Evolutionary conservation across 2,888 invertebrate species (phyloP).

Genomic region (Phengaris arion): DNA sequence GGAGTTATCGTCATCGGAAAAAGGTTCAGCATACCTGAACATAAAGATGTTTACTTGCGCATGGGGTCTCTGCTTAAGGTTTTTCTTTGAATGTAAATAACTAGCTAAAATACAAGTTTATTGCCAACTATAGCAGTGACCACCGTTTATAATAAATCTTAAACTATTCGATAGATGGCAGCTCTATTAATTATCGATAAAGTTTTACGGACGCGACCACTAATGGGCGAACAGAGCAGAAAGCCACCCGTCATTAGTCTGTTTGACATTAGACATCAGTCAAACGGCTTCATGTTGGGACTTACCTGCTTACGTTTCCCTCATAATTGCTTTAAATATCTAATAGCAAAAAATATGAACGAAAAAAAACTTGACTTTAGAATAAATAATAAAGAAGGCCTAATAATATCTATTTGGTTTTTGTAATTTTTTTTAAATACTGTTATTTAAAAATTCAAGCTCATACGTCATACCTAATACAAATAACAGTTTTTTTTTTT

Average conservation of each 20-base stretch:
- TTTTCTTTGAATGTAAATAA: no score
- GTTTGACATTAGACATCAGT: constrained; percentile 75
- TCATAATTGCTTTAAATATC: constrained; percentile 1
- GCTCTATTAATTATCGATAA: constrained; percentile 49
- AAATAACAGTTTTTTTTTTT: no score
- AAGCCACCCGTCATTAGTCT: constrained; percentile 73
- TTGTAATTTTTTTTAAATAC: no score
- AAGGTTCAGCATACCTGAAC: no score
- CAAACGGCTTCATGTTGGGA: constrained; percentile 55
- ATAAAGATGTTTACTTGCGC: no score
- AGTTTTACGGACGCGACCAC: constrained; percentile 46
- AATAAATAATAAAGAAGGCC: no score
- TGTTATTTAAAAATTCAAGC: no score
- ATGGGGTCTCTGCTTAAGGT: no score
- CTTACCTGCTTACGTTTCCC: constrained; percentile 42
- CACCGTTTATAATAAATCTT: constrained; percentile 28
- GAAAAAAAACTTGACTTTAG: not conserved
- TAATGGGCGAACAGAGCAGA: constrained; percentile 70
- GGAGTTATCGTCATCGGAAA: not conserved
- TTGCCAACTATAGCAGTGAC: not conserved
- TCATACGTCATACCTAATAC: no score
- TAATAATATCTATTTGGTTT: no score
- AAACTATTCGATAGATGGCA: constrained; percentile 6
- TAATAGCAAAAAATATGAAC: not conserved
- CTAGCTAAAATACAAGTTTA: no score